Percentiles rank a stretch among this genome's conserved stretches.
These are phyloP conservation scores for Thaleichthys pacificus DNA, from an alignment of 2,797 vertebrate genomes.

Conservation along the genomic window DNA sequence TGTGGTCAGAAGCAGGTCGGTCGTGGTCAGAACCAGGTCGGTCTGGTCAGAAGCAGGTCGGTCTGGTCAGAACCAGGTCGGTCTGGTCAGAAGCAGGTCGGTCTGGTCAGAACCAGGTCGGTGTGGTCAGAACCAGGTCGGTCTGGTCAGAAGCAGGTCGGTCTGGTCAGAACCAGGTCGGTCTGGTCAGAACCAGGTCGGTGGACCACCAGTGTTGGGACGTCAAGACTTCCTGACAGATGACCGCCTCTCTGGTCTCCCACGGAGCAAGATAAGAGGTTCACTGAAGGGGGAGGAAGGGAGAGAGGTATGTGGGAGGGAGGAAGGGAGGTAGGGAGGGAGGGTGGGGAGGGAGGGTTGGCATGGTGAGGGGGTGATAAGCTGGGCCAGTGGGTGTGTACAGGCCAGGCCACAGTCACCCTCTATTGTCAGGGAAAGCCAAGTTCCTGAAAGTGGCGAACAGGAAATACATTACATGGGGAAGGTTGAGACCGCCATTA, in stretches of 20 bases:
- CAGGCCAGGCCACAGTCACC: conserved; percentile 21
- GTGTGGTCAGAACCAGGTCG: conserved; percentile 11
- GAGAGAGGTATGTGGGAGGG: conserved; percentile 4
- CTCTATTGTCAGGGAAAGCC: conserved; percentile 66
- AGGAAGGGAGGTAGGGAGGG: neutral
- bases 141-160: neutral
- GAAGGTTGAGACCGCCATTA: conserved; percentile 45
- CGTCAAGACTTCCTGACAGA: too few relatives aligned
- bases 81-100: neutral
- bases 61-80: conserved; percentile 12
- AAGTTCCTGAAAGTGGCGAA: conserved; percentile 50
- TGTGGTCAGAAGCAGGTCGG: too few relatives aligned
- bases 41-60: neutral
- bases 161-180: conserved; percentile 12
- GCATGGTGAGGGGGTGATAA: conserved; percentile 55
- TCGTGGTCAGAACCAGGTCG: too few relatives aligned
- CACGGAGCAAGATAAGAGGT: conserved; percentile 35
- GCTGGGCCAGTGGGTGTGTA: conserved; percentile 30
- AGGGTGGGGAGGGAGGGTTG: conserved; percentile 26
- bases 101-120: neutral
- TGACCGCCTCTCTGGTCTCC: too few relatives aligned
- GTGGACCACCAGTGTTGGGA: neutral
- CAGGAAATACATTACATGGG: conserved; percentile 75
- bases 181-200: neutral
- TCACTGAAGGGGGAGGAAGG: conserved; percentile 24